Evolutionary conservation across 2,113 vertebrate genomes (phyloP), one percentile per base, ranked within the genome.

Genomic region (Bubalus kerabau): DNA sequence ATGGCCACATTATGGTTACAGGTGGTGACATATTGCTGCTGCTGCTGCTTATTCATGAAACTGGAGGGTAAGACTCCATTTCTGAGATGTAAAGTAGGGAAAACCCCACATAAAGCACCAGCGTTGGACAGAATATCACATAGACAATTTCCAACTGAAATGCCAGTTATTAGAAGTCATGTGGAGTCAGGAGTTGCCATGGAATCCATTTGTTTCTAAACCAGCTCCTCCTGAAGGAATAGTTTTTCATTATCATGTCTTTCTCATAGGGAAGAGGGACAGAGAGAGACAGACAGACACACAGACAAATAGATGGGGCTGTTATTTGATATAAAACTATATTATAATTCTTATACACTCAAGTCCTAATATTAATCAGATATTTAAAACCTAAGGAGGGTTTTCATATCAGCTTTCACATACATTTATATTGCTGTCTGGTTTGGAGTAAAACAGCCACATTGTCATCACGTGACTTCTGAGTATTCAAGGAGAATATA

Each of bases 171-270:
- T 98, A 98, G 98, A 97, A 99, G 99, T 99, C 99, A 99, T 99
- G 98, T 98, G 98, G 98, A 99, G 99, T 99, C 99, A 99, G 99
- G 98, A 98, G 99, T 99, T 99, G 99, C 99, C 99, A 99, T 99
- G 99, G 99, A 99, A 99, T 98, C 99, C 98, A 99, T 99, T 99
- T 99, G 98, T 98, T 98, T 98, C 99, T 99, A 99, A 99, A 99
- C 99, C 98, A 98, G 98, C 98, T 99, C 98, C 98, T 99, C 98
- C 98, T 99, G 99, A 98, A 99, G 98, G 98, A 99, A 99, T 98
- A 98, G 98, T 98, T 98, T 98, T 98, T 99, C 98, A 99, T 99
- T 99, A 99, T 99, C 99, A 98, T 98, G 98, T 98, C 98, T 98
- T 98, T 98, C 97, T 95, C 48, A 64, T 1, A 24, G 50, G n/a